phyloP scores from a whole-genome alignment of 2,113 vertebrate species.

The Atherinomorus stipes region DNA sequence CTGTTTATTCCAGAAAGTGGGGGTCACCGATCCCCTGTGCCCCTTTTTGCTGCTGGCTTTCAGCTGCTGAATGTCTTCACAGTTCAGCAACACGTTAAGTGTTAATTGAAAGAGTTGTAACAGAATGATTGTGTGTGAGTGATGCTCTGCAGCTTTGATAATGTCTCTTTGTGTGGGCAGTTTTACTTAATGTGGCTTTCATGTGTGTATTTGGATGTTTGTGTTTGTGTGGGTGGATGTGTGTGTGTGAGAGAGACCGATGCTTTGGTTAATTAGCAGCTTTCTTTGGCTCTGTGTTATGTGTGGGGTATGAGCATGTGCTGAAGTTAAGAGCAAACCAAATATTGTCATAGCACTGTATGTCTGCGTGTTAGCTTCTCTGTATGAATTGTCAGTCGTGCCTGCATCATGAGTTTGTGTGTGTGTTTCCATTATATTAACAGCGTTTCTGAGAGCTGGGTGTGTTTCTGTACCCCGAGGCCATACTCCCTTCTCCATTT shows the following conservation, averaged over 20 bases:
- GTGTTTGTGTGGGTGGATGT: constrained; percentile 14
- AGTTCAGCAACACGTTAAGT: not conserved
- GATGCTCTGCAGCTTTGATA: not conserved
- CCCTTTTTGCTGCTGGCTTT: no score
- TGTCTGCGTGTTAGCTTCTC: not conserved
- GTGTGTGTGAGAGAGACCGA: constrained; percentile 18
- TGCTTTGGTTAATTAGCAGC: constrained; percentile 12
- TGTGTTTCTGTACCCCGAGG: constrained; percentile 56
- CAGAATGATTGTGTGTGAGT: not conserved
- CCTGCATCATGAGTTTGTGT: constrained; percentile 11
- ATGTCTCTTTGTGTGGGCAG: constrained; percentile 1
- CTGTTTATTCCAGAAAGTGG: no score
- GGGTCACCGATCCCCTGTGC: no score
- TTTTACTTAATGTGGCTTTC: not conserved
- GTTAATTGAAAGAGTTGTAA: not conserved
- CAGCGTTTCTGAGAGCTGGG: constrained; percentile 54
- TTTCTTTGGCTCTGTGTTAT: constrained; percentile 5
- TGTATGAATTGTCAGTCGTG: constrained; percentile 8
- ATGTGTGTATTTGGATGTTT: constrained; percentile 4
- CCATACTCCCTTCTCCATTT: constrained; percentile 65
- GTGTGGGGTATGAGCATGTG: constrained; percentile 13
- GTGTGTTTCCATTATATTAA: constrained; percentile 40
- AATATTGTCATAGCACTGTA: not conserved
- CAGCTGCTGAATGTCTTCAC: not conserved
- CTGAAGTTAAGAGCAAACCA: not conserved